Evolutionary conservation across 2,797 vertebrate species (phyloP).

Genomic region (Epinephelus malabaricus): DNA sequence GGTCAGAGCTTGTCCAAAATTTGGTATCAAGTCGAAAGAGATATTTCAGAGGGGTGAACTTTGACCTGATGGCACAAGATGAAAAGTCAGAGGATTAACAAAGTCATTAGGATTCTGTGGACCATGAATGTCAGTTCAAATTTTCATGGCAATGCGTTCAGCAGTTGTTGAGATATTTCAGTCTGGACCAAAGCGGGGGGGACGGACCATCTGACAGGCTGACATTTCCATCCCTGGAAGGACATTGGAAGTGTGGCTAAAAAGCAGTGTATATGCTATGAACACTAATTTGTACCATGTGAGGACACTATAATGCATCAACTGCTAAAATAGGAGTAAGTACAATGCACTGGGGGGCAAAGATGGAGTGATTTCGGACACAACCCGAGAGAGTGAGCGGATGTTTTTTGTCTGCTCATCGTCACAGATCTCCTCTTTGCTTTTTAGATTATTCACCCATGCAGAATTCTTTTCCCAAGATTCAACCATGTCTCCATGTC

Average conservation of each 20-base stretch:
- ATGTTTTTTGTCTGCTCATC: conserved; percentile 11
- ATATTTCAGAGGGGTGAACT: not conserved
- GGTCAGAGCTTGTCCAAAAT: too few species aligned
- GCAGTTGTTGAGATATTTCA: not conserved
- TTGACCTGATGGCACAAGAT: not conserved
- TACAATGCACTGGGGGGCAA: not conserved
- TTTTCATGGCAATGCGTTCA: not conserved
- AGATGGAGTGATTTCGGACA: not conserved
- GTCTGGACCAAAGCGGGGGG: not conserved
- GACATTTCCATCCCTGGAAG: too few species aligned
- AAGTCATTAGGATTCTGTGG: not conserved
- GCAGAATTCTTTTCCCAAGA: conserved; percentile 27
- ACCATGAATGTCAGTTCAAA: not conserved
- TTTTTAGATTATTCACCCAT: conserved; percentile 41
- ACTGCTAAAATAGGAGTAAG: not conserved
- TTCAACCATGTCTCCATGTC: conserved; percentile 24
- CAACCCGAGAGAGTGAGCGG: not conserved
- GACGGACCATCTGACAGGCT: not conserved
- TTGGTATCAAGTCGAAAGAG: not conserved
- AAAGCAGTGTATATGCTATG: not conserved
- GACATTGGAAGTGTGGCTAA: not conserved
- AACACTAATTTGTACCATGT: not conserved
- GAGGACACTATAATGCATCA: not conserved
- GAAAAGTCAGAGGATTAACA: not conserved
- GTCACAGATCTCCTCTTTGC: conserved; percentile 21